Conservation (phyloP, 2,797 vertebrate species). For the Triplophysa yarkandensis region DNA sequence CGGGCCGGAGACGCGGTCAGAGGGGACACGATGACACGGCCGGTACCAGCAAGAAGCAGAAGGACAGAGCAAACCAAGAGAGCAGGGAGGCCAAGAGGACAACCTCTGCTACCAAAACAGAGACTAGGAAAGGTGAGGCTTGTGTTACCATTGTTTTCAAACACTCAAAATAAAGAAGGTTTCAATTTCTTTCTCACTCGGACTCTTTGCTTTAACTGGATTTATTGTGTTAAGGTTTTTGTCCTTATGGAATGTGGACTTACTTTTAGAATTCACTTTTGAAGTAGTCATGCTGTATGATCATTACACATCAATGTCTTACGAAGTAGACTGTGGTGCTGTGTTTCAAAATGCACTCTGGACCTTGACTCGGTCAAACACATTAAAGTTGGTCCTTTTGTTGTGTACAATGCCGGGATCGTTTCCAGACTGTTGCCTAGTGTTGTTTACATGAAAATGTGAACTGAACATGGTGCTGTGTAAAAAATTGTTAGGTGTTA, state of each 20-base stretch:
- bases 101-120: constrained; percentile 53
- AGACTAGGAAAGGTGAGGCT: constrained; percentile 80
- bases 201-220: neutral
- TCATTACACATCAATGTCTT: neutral
- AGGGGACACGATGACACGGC: constrained; percentile 81
- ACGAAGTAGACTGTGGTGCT: neutral
- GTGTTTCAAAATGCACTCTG: constrained; percentile 15
- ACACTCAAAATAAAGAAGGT: neutral
- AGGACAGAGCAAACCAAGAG: constrained; percentile 94
- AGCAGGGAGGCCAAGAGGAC: constrained; percentile 89
- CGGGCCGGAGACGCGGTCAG: constrained; percentile 79
- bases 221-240: neutral
- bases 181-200: neutral
- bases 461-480: neutral
- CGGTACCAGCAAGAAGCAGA: constrained; percentile 90
- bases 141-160: constrained; percentile 1
- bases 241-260: neutral
- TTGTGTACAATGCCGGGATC: neutral
- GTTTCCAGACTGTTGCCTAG: neutral
- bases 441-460: neutral
- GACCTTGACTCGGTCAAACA: constrained; percentile 5
- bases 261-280: neutral
- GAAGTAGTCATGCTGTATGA: too few species aligned
- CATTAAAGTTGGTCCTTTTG: constrained; percentile 18
- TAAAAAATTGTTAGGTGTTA: neutral